Conservation (phyloP, 1,140 invertebrate species). For the Bilobella aurantiaca region DNA sequence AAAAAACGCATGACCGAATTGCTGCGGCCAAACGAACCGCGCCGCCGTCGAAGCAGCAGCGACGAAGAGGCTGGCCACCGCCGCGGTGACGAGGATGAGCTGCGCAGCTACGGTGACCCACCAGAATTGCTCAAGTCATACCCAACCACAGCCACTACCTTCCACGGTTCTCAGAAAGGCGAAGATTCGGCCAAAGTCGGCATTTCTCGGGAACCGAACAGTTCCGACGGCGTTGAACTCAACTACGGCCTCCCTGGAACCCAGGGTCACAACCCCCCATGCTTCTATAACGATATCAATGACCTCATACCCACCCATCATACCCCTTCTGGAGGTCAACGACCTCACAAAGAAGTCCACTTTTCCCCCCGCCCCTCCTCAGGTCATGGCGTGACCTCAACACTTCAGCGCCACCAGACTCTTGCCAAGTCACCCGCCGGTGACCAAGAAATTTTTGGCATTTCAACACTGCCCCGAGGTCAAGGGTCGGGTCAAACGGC, state of each 20-base stretch:
- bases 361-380: conserved; percentile 1
- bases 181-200: too few relatives aligned
- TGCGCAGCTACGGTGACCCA: conserved; percentile 27
- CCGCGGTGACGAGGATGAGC: neutral
- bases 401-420: neutral
- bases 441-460: neutral
- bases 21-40: conserved; percentile 38
- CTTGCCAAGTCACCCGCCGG: neutral
- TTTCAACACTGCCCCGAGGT: neutral
- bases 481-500: neutral
- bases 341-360: neutral
- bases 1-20: conserved; percentile 62
- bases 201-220: too few relatives aligned
- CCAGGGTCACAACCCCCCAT: neutral
- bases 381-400: neutral
- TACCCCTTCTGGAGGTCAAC: neutral
- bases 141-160: conserved; percentile 27
- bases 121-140: conserved; percentile 34
- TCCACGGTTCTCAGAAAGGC: conserved; percentile 25
- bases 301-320: neutral
- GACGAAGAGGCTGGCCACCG: neutral
- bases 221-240: neutral
- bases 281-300: conserved; percentile 8
- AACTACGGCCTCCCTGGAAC: conserved; percentile 8
- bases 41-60: neutral